phyloP scores from a whole-genome alignment of 2,113 vertebrate genomes.

The Heloderma charlesbogerti region DNA sequence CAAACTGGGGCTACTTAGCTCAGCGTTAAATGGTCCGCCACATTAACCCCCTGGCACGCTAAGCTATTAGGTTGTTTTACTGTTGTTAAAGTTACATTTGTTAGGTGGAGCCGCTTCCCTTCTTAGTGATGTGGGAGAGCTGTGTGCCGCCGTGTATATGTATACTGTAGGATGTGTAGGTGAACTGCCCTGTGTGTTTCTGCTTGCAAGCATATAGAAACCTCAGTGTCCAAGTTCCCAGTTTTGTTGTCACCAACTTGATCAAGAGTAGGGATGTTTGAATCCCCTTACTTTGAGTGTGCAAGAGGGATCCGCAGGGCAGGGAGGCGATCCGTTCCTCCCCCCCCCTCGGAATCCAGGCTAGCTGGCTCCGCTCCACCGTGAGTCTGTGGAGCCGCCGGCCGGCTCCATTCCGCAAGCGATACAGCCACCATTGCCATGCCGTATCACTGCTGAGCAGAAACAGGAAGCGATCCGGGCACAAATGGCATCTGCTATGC shows the following conservation, averaged over 20 bases:
- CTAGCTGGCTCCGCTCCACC: too few relatives aligned
- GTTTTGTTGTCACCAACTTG: slow-evolving; percentile 39
- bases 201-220: rapidly evolving
- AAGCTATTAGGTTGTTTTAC: slow-evolving; percentile 84
- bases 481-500: too few relatives aligned
- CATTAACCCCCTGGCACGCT: slow-evolving; percentile 85
- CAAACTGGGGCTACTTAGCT: slow-evolving; percentile 83
- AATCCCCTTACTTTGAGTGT: too few relatives aligned
- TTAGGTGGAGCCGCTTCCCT: slow-evolving; percentile 80
- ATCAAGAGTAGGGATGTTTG: too few relatives aligned
- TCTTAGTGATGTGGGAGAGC: slow-evolving; percentile 60
- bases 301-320: too few relatives aligned
- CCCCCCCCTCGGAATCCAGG: too few relatives aligned
- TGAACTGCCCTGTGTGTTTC: background rate
- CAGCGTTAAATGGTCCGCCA: slow-evolving; percentile 82
- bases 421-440: too few relatives aligned
- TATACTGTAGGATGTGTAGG: background rate
- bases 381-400: too few relatives aligned
- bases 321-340: too few relatives aligned
- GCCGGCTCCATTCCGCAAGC: too few relatives aligned
- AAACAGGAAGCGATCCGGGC: too few relatives aligned
- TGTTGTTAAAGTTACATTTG: slow-evolving; percentile 85
- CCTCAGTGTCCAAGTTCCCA: slow-evolving; percentile 11
- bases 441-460: too few relatives aligned
- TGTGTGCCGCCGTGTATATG: background rate